Evolutionary conservation across 1,140 invertebrate species (phyloP).

Genomic region (Drosophila subobscura): DNA sequence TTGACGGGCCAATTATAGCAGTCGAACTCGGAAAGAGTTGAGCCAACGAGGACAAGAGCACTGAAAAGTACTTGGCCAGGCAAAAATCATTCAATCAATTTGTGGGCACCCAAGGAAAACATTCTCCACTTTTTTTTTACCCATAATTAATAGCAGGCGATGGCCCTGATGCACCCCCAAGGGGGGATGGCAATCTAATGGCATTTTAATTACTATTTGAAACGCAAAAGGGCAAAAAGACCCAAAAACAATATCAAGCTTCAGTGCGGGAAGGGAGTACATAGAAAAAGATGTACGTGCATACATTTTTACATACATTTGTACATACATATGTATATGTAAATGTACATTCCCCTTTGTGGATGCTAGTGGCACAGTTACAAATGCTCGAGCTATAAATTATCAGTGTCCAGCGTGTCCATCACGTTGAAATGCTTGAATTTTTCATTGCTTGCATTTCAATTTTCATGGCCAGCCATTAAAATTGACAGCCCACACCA

Average conservation of each 20-base stretch:
- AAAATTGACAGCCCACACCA: conserved; percentile 65
- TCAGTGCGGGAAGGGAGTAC: conserved; percentile 1
- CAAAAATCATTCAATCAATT: conserved; percentile 51
- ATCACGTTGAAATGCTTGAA: conserved; percentile 79
- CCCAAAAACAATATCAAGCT: conserved; percentile 38
- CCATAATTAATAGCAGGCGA: conserved; percentile 47
- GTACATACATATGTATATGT: not conserved
- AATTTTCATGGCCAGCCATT: conserved; percentile 77
- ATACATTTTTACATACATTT: not conserved
- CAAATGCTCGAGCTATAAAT: conserved; percentile 66
- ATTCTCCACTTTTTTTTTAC: conserved; percentile 24
- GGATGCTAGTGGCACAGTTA: conserved; percentile 32
- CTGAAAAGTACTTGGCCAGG: conserved; percentile 16
- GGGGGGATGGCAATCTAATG: conserved; percentile 53
- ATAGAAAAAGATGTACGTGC: too few relatives aligned
- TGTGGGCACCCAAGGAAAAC: conserved; percentile 2
- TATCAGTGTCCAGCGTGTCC: conserved; percentile 66
- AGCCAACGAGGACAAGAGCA: conserved; percentile 22
- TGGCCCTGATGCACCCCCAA: not conserved
- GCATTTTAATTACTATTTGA: conserved; percentile 71
- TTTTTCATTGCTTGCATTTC: conserved; percentile 79
- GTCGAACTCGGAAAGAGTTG: conserved; percentile 4
- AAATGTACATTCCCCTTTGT: conserved; percentile 3
- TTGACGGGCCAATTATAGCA: conserved; percentile 46
- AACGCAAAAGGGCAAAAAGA: conserved; percentile 31